Evolutionary conservation across 1,140 invertebrate genomes (phyloP), one percentile per base, ranked within the genome.

Genomic region (Octopus sinensis): DNA sequence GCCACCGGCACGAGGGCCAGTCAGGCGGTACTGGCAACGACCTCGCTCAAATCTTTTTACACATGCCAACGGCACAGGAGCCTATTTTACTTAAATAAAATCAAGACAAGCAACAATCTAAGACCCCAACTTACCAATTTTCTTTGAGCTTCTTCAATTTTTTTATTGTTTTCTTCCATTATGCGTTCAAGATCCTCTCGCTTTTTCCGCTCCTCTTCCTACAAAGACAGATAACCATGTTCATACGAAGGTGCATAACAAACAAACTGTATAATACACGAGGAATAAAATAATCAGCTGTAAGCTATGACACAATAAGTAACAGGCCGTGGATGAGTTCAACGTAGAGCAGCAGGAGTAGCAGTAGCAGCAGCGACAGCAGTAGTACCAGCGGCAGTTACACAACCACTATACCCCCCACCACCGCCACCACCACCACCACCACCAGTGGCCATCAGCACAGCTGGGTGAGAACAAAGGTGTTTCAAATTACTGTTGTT

Each of bases 111-210:
- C 30, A 43, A 43, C 30, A 43, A 43, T 43, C 30, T 43, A 43
- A 43, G 30, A 1, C 30, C 30, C 30, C 30, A 43, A 88, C 92
- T 93, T 92, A 98, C 97, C 94, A 98, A 92, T 95, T 97, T 97
- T 90, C 94, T 94, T 92, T 98, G 96, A 84, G 96, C 96, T 91
- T 98, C 96, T 92, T 98, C 96, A 85, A 98, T 97, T 93, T 98
- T 98, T 92, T 93, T 94, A 93, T 98, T 97, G 93, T 98, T 98
- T 93, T 98, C 96, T 88, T 96, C 96, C 94, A 98, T 95, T 91
- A 98, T 98, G 91, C 94, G 94, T 92, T 98, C 96, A 87, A 98
- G 93, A 92, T 97, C 96, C 93, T 96, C 95, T 86, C 96, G 94
- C 92, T 98, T 97, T 92, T 95, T 94, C 92, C 93, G 93, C 93